Evolutionary conservation across 2,888 invertebrate genomes (phyloP).

Genomic region (Lobophora halterata): DNA sequence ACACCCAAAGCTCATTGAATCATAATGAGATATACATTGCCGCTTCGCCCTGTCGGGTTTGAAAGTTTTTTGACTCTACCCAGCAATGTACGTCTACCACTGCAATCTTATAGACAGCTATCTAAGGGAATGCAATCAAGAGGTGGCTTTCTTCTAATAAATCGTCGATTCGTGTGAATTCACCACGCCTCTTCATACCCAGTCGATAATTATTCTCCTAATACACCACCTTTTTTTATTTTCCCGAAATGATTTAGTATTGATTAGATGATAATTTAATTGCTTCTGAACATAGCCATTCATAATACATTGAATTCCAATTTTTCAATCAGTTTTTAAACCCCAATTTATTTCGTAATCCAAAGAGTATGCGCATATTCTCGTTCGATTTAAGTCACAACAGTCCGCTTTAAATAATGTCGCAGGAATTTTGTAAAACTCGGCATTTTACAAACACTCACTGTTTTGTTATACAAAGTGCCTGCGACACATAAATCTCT

Average conservation of each 20-base stretch:
- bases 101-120: no score
- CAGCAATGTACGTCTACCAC: no score
- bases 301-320: no score
- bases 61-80: not conserved
- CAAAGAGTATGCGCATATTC: no score
- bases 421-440: no score
- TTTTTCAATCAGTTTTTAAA: no score
- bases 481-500: no score
- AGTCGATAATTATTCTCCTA: conserved; percentile 73
- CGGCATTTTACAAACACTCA: no score
- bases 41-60: conserved; percentile 2
- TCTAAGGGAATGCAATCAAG: conserved; percentile 2
- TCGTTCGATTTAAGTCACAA: no score
- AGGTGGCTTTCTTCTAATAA: conserved; percentile 45
- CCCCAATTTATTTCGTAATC: no score
- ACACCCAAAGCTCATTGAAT: not conserved
- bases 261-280: conserved; percentile 46
- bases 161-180: conserved; percentile 66
- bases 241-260: conserved; percentile 57
- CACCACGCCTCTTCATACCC: conserved; percentile 59
- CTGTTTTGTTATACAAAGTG: no score
- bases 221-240: conserved; percentile 66
- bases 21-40: not conserved
- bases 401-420: no score
- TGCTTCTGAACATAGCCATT: conserved; percentile 8